phyloP scores from a whole-genome alignment of 2,797 vertebrate species.

The Clarias platycephalus region DNA sequence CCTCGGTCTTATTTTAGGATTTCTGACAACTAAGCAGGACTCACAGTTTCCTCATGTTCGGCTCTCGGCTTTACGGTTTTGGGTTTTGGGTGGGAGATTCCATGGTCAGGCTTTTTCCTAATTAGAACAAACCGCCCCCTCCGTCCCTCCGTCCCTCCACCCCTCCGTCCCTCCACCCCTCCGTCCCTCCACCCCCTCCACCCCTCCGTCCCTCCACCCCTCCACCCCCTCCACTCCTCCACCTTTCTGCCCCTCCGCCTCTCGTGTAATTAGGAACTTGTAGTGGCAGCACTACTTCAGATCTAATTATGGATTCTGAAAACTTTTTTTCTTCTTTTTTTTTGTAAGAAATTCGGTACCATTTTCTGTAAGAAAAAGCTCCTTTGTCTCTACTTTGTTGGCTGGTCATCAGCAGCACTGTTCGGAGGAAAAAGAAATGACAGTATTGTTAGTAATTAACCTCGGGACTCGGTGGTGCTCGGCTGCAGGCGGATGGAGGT shows the following conservation, averaged over 20 bases:
- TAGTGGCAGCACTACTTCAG: conserved; percentile 3
- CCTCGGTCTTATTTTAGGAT: background rate
- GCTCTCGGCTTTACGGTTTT: background rate
- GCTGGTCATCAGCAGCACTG: background rate
- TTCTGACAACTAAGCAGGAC: background rate
- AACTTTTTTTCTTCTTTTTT: background rate
- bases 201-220: background rate
- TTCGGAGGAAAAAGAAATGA: background rate
- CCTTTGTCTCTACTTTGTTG: background rate
- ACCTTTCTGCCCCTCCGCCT: background rate
- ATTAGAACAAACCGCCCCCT: conserved; percentile 10
- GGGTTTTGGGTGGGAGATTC: conserved; percentile 7
- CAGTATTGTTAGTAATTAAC: background rate
- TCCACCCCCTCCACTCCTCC: background rate
- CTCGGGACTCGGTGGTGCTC: background rate
- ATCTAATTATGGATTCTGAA: background rate
- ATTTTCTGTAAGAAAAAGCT: background rate
- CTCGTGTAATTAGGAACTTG: conserved; percentile 6
- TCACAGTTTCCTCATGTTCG: background rate
- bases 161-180: background rate
- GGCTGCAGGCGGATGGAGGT: conserved; percentile 12
- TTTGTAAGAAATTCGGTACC: background rate
- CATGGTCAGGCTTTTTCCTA: conserved; percentile 31
- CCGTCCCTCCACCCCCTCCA: background rate
- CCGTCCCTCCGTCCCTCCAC: background rate